Percentiles rank a stretch among this genome's conserved stretches.
These are phyloP conservation scores for Tenualosa thibaudeaui DNA, from an alignment of 2,797 vertebrate genomes.

Conservation along the genomic window DNA sequence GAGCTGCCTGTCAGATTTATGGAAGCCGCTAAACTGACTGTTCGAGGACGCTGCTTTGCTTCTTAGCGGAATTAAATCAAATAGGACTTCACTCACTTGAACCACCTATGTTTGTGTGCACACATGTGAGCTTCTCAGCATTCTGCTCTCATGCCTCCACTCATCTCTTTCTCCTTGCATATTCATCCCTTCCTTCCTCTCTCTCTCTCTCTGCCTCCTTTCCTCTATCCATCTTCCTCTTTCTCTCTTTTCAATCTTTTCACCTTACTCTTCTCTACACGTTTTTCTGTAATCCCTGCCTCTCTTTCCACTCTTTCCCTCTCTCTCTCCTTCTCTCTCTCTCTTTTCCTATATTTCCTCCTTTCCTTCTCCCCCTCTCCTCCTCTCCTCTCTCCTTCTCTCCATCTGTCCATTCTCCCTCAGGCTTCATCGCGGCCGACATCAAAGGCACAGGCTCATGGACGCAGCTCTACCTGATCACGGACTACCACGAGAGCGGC, in stretches of 20 bases:
- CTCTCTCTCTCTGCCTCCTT: neutral
- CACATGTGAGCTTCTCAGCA: neutral
- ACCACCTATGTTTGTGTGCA: neutral
- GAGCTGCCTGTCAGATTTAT: neutral
- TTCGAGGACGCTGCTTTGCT: neutral
- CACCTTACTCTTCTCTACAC: neutral
- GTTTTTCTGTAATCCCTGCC: neutral
- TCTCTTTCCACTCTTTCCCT: too few relatives aligned
- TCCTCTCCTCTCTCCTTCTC: neutral
- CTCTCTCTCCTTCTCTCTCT: neutral
- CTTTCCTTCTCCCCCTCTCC: neutral
- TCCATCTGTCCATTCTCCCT: neutral
- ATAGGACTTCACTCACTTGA: neutral
- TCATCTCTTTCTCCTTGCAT: neutral
- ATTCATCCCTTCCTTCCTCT: neutral
- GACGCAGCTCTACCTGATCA: slow-evolving; percentile 97
- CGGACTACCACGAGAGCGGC: slow-evolving; percentile 94
- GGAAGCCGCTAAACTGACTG: neutral
- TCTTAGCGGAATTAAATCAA: neutral
- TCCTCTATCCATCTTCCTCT: neutral
- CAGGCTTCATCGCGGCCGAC: slow-evolving; percentile 96
- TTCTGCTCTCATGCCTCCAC: neutral
- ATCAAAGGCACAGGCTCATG: slow-evolving; percentile 98
- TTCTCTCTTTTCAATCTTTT: neutral
- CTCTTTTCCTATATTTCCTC: neutral